phyloP scores from a whole-genome alignment of 92 coral and sea anemone genomes.

The Parazoanthus darwini region DNA sequence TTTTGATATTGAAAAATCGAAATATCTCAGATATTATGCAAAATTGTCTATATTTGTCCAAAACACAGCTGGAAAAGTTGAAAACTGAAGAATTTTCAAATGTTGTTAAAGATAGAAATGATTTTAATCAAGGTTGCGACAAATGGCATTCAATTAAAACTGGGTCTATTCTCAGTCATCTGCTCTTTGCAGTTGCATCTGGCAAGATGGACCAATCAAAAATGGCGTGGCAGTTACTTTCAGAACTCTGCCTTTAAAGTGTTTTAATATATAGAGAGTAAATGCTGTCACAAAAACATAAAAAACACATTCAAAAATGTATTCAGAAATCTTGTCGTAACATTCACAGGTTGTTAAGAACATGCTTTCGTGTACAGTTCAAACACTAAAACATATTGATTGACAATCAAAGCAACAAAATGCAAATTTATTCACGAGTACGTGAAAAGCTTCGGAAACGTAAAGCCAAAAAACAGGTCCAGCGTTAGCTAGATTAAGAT shows the following conservation, averaged over 20 bases:
- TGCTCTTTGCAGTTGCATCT: no score
- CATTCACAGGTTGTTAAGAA: neutral
- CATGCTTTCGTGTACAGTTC: neutral
- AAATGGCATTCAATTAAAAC: neutral
- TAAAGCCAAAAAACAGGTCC: neutral
- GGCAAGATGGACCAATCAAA: neutral
- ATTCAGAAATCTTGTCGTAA: no score
- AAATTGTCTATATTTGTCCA: neutral
- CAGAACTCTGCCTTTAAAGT: neutral
- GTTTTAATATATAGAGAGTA: neutral
- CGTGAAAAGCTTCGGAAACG: neutral
- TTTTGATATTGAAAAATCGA: neutral
- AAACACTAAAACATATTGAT: no score
- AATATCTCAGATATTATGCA: neutral
- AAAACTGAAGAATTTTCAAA: neutral
- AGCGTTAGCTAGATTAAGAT: neutral
- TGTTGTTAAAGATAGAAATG: neutral
- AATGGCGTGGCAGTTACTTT: neutral
- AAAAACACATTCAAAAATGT: no score
- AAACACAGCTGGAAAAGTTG: neutral
- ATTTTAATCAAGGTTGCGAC: neutral
- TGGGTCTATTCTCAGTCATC: neutral
- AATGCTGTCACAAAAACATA: neutral
- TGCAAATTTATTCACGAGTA: neutral
- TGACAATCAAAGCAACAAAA: neutral